Conservation (phyloP, 2,113 vertebrate genomes). For the Poeciliopsis retropinna region DNA sequence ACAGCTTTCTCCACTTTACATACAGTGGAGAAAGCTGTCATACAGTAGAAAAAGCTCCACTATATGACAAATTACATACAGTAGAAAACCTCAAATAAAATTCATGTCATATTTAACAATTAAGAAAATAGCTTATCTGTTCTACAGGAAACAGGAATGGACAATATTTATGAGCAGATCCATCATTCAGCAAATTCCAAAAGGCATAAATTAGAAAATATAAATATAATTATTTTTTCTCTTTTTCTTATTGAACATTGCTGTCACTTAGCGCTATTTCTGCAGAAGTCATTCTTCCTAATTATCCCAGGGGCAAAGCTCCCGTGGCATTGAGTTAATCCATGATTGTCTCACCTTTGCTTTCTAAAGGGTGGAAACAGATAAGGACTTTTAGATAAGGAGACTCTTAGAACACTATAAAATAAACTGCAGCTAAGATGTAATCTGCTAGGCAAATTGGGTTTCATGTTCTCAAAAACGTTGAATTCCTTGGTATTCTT, state of each 20-base stretch:
- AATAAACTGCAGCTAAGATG: constrained; percentile 30
- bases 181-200: constrained; percentile 55
- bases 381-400: constrained; percentile 62
- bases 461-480: constrained; percentile 15
- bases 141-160: not conserved
- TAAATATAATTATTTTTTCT: constrained; percentile 30
- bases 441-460: constrained; percentile 21
- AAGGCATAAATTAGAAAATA: constrained; percentile 57
- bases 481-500: not conserved
- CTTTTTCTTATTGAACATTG: constrained; percentile 47
- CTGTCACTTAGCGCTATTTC: constrained; percentile 65
- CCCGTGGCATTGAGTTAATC: constrained; percentile 70
- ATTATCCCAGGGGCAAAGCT: constrained; percentile 72
- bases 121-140: not conserved
- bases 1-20: no score
- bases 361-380: constrained; percentile 52
- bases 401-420: constrained; percentile 14
- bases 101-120: not conserved
- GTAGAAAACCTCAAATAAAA: not conserved
- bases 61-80: no score
- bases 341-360: constrained; percentile 66
- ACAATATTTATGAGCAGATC: constrained; percentile 48
- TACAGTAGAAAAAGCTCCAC: not conserved
- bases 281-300: constrained; percentile 54
- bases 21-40: no score